Conservation (phyloP, 2,113 vertebrate species). For the Thalassoma bifasciatum region DNA sequence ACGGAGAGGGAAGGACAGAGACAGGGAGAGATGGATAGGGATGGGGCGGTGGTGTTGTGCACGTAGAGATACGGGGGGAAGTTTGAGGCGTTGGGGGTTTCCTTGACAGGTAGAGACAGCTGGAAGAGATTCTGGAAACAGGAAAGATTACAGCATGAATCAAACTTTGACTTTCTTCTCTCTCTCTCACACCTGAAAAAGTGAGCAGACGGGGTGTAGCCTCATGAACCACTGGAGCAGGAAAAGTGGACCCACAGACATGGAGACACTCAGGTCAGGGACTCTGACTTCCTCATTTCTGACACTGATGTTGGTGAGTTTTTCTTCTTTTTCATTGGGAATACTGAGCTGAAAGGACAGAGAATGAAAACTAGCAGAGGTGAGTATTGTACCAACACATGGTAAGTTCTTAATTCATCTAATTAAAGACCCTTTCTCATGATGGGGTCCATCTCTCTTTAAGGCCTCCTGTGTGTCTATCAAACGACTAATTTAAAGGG, state of each 20-base stretch:
- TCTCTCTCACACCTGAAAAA: constrained; percentile 12
- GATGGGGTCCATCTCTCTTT: neutral
- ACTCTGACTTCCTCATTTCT: neutral
- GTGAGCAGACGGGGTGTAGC: constrained; percentile 1
- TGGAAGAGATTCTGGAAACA: constrained; percentile 1
- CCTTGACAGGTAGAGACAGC: neutral
- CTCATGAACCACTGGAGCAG: neutral
- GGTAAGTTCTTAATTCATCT: neutral
- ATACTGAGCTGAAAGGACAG: neutral
- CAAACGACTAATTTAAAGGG: neutral
- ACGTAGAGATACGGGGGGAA: constrained; percentile 10
- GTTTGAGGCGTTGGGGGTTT: constrained; percentile 5
- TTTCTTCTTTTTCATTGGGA: neutral
- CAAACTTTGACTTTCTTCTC: constrained; percentile 1
- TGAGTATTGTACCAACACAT: constrained; percentile 1
- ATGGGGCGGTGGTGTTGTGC: constrained; percentile 21
- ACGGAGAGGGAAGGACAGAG: constrained; percentile 56
- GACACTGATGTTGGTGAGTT: neutral
- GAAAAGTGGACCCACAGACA: neutral
- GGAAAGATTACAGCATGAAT: neutral
- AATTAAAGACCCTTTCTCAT: neutral
- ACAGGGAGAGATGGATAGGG: constrained; percentile 45
- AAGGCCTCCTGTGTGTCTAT: neutral
- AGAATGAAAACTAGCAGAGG: constrained; percentile 18
- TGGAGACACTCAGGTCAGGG: neutral